Percentiles rank a stretch among this genome's conserved stretches.
Evolutionary conservation across 2,888 invertebrate species (phyloP).

Genomic region (Brenthis daphne): DNA sequence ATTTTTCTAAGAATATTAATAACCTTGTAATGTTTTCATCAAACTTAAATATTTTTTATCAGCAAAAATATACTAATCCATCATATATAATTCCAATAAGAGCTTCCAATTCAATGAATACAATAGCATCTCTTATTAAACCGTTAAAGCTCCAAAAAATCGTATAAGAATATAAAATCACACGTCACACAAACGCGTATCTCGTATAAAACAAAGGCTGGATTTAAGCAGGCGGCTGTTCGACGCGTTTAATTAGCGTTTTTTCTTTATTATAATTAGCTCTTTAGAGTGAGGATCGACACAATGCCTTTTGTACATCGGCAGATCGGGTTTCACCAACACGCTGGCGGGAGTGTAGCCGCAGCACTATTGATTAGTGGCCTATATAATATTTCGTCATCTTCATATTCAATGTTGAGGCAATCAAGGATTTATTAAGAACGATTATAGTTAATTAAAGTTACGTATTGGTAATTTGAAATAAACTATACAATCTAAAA

Average conservation of each 20-base stretch:
- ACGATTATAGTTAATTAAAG: neutral
- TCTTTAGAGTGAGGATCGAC: conserved; percentile 47
- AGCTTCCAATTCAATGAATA: neutral
- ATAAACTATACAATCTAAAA: no score
- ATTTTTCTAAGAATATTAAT: neutral
- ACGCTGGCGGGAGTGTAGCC: conserved; percentile 10
- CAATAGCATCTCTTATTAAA: conserved; percentile 17
- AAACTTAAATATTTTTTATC: neutral
- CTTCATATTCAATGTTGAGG: conserved; percentile 5
- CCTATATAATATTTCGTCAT: conserved; percentile 14
- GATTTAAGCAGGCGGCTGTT: conserved; percentile 40
- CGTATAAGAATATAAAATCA: conserved; percentile 18
- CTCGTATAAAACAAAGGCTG: conserved; percentile 20
- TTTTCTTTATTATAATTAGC: conserved; percentile 64
- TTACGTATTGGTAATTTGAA: no score
- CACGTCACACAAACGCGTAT: conserved; percentile 30
- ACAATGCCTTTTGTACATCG: conserved; percentile 55
- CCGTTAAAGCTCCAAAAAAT: conserved; percentile 5
- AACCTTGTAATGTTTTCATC: neutral
- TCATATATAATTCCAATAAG: neutral
- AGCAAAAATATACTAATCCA: neutral
- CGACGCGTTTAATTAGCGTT: conserved; percentile 50
- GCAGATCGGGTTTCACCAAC: conserved; percentile 56
- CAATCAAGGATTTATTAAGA: conserved; percentile 11
- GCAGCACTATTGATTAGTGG: conserved; percentile 7